Evolutionary conservation across 2,113 vertebrate species (phyloP).

Genomic region (Apodemus speciosus): DNA sequence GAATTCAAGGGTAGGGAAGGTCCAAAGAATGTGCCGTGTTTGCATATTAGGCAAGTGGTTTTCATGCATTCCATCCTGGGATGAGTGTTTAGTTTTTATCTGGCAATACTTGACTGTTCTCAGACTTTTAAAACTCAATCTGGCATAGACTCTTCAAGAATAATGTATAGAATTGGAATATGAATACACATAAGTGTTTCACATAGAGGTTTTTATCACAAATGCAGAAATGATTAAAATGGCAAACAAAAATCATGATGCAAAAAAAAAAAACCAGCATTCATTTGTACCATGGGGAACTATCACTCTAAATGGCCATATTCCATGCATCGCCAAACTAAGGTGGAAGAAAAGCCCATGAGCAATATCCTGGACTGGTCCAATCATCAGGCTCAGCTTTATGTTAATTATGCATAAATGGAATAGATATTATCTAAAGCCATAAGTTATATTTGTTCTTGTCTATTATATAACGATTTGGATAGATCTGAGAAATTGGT

Average conservation of each 20-base stretch:
- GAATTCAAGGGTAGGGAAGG: not conserved
- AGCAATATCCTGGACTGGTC: not conserved
- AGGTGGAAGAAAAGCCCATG: conserved; percentile 22
- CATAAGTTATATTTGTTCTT: not conserved
- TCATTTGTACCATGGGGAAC: conserved; percentile 6
- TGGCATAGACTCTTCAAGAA: not conserved
- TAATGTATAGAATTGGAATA: conserved; percentile 12
- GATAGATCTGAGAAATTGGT: not conserved
- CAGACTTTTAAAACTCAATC: conserved; percentile 6
- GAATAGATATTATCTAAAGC: conserved; percentile 31
- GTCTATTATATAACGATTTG: not conserved
- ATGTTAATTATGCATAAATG: conserved; percentile 26
- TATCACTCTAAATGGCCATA: conserved; percentile 30
- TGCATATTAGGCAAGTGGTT: not conserved
- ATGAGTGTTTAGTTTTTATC: not conserved
- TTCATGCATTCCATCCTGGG: not conserved
- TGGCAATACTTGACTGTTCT: not conserved
- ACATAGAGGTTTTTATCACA: not conserved
- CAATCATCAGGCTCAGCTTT: not conserved
- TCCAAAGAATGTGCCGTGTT: not conserved
- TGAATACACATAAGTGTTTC: conserved; percentile 4
- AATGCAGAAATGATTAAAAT: conserved; percentile 1
- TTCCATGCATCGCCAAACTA: not conserved
- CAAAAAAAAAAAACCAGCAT: not conserved
- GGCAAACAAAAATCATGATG: not conserved